Percentiles rank a stretch among this genome's conserved stretches.
phyloP scores from a whole-genome alignment of 2,888 invertebrate species.

The Diogma glabrata region DNA sequence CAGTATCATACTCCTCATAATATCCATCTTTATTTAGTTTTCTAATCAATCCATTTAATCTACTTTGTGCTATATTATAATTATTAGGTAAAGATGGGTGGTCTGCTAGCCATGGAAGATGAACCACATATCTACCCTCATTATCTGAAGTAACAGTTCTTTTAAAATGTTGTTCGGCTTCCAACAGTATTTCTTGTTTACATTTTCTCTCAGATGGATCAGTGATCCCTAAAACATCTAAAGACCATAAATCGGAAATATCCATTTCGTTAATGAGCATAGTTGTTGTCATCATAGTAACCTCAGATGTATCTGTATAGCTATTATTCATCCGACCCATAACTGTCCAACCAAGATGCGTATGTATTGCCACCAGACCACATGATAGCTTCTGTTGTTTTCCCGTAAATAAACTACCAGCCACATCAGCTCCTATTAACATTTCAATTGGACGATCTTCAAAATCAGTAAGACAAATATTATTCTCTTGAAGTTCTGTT shows the following conservation, averaged over 20 bases:
- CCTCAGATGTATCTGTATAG: no score
- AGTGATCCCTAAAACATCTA: background rate
- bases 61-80: slow-evolving; percentile 3
- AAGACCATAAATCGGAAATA: slow-evolving; percentile 5
- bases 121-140: slow-evolving; percentile 13
- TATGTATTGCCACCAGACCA: slow-evolving; percentile 18
- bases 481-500: background rate
- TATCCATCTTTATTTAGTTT: background rate
- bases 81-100: slow-evolving; percentile 10
- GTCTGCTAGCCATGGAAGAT: slow-evolving; percentile 12
- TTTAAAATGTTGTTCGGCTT: slow-evolving; percentile 13
- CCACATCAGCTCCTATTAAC: slow-evolving; percentile 11
- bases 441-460: background rate
- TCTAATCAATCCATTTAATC: slow-evolving; percentile 9
- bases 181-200: no score
- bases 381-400: slow-evolving; percentile 9
- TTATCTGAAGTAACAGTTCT: slow-evolving; percentile 9
- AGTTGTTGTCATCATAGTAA: no score
- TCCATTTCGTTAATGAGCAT: background rate
- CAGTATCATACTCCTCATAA: slow-evolving; percentile 1
- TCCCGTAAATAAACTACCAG: slow-evolving; percentile 17
- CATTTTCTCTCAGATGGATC: slow-evolving; percentile 6
- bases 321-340: slow-evolving; percentile 12
- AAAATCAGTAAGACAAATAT: background rate
- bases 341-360: slow-evolving; percentile 18